Evolutionary conservation across 1,140 invertebrate genomes (phyloP), one percentile per base, ranked within the genome.

Genomic region (Nymphalis io): DNA sequence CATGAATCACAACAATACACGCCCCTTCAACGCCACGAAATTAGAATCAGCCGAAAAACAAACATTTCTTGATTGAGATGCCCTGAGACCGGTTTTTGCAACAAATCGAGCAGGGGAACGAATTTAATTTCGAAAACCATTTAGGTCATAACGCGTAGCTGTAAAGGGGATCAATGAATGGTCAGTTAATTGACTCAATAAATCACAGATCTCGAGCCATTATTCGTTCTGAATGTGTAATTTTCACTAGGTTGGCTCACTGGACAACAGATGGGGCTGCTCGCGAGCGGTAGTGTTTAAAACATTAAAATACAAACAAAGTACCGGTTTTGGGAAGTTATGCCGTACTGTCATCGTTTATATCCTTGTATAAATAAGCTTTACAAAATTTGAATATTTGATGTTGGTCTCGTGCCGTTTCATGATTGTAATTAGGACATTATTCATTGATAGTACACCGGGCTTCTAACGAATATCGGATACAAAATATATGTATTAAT

Each of bases 101-200:
- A 69, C 60, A 61, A 80, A 80, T 78, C 69, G 73, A 81, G 74
- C 71, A 74, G 79, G 83, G 82, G 79, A 75, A 68, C 62, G 62
- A 77, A 76, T 82, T 84, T 88, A 83, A 88, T 84, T 84, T 75
- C 81, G 75, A 84, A 88, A 87, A 82, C 80, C 79, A 87, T 88
- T 64, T 83, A 83, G 75, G 73, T 77, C 73, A 80, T 79, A 81
- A 74, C 69, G 74, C 68, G 68, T 46, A 58, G 69, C 55, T 44
- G 63, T 66, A 55, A 72, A 70, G 73, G 84, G 84, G 74, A 69
- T 70, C 60, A 71, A 55, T 83, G 87, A 90, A 90, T 89, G 87
- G 87, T 90, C 88, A 88, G 81, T 88, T 88, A 90, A 89, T 90
- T 90, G 87, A 81, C 71, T 68, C 63, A 73, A 90, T 89, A 90